A percentile compares a stretch with the other conserved stretches of the same genome.
Conservation (phyloP, 92 coral and sea anemone genomes). For the Epizoanthus scotinus region DNA sequence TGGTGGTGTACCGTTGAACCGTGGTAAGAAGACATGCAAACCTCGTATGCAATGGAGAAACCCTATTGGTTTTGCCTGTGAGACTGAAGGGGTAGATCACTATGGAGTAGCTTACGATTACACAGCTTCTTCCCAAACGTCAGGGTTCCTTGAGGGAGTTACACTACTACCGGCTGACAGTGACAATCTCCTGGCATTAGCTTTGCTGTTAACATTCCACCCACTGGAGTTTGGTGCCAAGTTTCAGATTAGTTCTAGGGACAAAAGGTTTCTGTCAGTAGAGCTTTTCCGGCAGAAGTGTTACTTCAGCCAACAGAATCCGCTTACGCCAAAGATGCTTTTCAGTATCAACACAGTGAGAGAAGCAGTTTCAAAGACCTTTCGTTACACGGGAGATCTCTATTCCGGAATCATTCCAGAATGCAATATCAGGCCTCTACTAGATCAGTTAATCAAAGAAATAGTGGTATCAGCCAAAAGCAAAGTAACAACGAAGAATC, state of each 20-base stretch:
- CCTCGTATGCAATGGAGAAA: slow-evolving; percentile 16
- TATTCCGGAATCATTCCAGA: not conserved
- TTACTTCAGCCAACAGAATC: not conserved
- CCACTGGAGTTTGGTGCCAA: slow-evolving; percentile 8
- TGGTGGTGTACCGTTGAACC: not conserved
- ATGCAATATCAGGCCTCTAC: not conserved
- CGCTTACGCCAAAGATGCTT: not conserved
- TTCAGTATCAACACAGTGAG: not conserved
- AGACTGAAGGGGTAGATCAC: slow-evolving; percentile 24
- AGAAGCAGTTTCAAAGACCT: not conserved
- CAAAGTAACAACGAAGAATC: not conserved
- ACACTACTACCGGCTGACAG: slow-evolving; percentile 2
- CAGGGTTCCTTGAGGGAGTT: slow-evolving; percentile 10
- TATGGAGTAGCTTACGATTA: not conserved
- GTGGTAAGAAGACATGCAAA: slow-evolving; percentile 1
- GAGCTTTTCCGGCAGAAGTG: not conserved
- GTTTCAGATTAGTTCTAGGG: slow-evolving; percentile 8
- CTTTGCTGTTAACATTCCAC: not conserved
- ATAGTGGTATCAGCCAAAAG: not conserved
- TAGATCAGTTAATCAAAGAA: not conserved
- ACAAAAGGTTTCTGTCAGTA: not conserved
- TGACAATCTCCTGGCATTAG: not conserved
- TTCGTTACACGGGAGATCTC: not conserved
- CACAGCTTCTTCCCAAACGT: not conserved
- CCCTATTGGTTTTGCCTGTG: slow-evolving; percentile 26